Evolutionary conservation across 2,888 invertebrate genomes (phyloP).

Genomic region (Agriopis marginaria): DNA sequence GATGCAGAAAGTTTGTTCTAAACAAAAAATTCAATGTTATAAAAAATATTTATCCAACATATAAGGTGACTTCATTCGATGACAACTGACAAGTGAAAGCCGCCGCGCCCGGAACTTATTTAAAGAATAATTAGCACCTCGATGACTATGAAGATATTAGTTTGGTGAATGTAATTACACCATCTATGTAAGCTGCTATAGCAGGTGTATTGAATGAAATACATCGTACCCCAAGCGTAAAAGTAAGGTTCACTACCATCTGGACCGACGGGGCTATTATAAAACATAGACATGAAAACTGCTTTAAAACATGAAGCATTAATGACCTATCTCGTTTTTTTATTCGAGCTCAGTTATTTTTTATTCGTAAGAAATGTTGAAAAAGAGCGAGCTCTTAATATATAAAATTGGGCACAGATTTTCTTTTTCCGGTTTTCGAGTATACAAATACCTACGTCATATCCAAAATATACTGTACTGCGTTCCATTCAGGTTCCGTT

Average conservation of each 20-base stretch:
- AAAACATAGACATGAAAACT: too few relatives aligned
- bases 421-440: neutral
- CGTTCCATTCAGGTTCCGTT: constrained; percentile 7
- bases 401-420: too few relatives aligned
- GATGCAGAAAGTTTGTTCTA: neutral
- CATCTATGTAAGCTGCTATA: constrained; percentile 13
- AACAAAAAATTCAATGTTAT: too few relatives aligned
- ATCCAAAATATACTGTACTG: neutral
- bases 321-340: too few relatives aligned
- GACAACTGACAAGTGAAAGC: constrained; percentile 42
- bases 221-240: neutral
- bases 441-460: neutral
- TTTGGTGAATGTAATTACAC: constrained; percentile 41
- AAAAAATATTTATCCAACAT: constrained; percentile 7
- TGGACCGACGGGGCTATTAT: too few relatives aligned
- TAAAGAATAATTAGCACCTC: constrained; percentile 46
- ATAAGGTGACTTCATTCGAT: constrained; percentile 22
- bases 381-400: too few relatives aligned
- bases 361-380: too few relatives aligned
- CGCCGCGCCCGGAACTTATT: constrained; percentile 39
- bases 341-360: too few relatives aligned
- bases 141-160: constrained; percentile 26
- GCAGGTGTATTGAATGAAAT: constrained; percentile 29
- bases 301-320: too few relatives aligned
- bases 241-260: too few relatives aligned